Evolutionary conservation across 2,797 vertebrate species (phyloP), one percentile per base, ranked within the genome.

Genomic region (Urosaurus nigricauda): DNA sequence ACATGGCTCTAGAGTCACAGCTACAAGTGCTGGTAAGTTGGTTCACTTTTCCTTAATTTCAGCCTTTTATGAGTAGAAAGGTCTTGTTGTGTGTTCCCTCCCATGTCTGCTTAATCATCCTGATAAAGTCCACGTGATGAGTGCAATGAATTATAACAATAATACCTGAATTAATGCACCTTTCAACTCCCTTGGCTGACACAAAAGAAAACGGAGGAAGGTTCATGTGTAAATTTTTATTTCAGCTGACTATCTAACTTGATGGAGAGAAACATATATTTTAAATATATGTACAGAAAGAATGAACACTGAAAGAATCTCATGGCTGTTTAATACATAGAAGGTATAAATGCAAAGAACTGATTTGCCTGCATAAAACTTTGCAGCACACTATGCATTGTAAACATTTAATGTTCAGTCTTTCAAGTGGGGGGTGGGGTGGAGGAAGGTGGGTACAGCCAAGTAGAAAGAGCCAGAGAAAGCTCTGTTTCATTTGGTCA

Each of bases 1-100:
- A 77, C 98, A 98, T 26, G 97, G 98, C 71, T 97, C 97, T 83
- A 97, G 95, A 96, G 97, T 99, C 93, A 97, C 96, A 58, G 98
- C 97, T 91, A 97, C 94, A 93, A 96, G 96, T 77, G 91, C 94
- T 71, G 97, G 97, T 97, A 97, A 85, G 96, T 96, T 94, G 92
- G 73, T 92, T 94, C 4, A 85, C 6, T 92, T 95, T 90, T 88
- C 79, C 82, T 93, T 37, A 71, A 58, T 51, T 51, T 51, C 56
- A 84, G 26, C 4, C 6, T 65, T 75, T 81, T 53, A 8, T 85
- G n/a, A 75, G 21, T 79, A 87, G 32, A 86, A 87, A 87, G n/a
- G 81, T 82, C 83, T 87, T 32, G 32, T 68, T 74, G 56, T 43
- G 29, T 71, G 40, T 63, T 5, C 2, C 40, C 24, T 47, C 37